Base-by-base conservation (phyloP, 2,797 vertebrate species). In the Adrianichthys oophorus region DNA sequence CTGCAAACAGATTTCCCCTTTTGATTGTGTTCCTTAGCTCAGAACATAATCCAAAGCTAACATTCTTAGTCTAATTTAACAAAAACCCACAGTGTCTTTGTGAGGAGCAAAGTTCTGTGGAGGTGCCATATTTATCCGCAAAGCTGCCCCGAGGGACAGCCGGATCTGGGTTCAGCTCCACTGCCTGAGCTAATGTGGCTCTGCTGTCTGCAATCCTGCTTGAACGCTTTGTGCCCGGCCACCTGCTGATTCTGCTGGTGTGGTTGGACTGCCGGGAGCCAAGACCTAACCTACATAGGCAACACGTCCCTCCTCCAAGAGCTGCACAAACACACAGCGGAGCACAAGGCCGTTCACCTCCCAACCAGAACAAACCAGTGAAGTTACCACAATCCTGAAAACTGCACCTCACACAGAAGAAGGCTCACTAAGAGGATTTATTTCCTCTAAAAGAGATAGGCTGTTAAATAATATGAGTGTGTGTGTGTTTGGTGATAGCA, bases 391-490 rank as follows among this genome's bases (percentile, higher is more conserved):
- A 80, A 81, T 82, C 82, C 83, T 62, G 56, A 79, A 86, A 88
- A 85, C 78, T 82, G 85, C 80, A 90, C 84, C 81, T 88, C 83
- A 59, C 58, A 80, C 74, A 84, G 74, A 81, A 82, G 72, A 78
- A 63, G 79, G 63, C 69, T 85, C 72, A 56, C 76, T 85, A 89
- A 91, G 87, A 87, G 86, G 88, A 89, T 90, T 91, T 89, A 87
- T 80, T 86, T 82, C 83, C 75, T 77, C 74, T 82, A 64, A 83
- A 79, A 76, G 72, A 79, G 77, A 84, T 79, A 81, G 72, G 72
- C 70, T 71, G 64, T 82, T 79, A 80, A 84, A 83, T 82, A 67
- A 74, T 76, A 65, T 76, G 74, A 72, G 59, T 80, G 72, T 72
- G 73, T 72, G 73, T 78, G 76, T 76, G 57, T 81, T 71, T 85